Base-by-base conservation (phyloP, 35 echinoderm and acorn worm genomes). In the Lytechinus pictus region DNA sequence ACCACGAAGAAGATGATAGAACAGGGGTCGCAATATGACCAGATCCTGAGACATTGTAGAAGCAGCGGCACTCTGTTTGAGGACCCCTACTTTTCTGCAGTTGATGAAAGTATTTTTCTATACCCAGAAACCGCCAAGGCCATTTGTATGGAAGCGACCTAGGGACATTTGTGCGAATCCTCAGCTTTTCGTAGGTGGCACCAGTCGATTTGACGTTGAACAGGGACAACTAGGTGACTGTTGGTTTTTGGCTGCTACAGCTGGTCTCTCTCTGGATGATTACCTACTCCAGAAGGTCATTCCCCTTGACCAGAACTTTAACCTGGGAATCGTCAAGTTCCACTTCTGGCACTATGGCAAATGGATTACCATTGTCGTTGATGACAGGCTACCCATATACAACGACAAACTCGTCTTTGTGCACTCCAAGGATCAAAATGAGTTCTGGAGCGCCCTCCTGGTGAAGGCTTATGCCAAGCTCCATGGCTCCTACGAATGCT, bases 141-240 rank as follows among this genome's bases (percentile, higher is more conserved):
- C 94, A 96, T 99, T 99, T 88, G 97, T 94, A 93, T 99, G 98
- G 98, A 96, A 96, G 93, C 87, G 98, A 95, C 98, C 98, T 11
- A 71, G 57, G 92, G 98, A n/a, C n/a, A n/a, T n/a, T n/a, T n/a
- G n/a, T n/a, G n/a, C n/a, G n/a, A n/a, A n/a, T n/a, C n/a, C n/a
- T n/a, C n/a, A n/a, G n/a, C n/a, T n/a, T n/a, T n/a, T n/a, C n/a
- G n/a, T n/a, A n/a, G n/a, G n/a, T n/a, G n/a, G n/a, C n/a, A n/a
- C n/a, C n/a, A n/a, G n/a, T 66, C 21, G 60, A 72, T 24, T 72
- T 72, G 61, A 72, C 19, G 3, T n/a, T 72, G 19, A 21, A 6
- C 94, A n/a, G n/a, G n/a, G n/a, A n/a, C n/a, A n/a, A n/a, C n/a
- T n/a, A 99, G 98, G 98, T 98, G 98, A 99, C 87, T 98, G 97